A percentile compares a stretch with the other conserved stretches of the same genome.
phyloP scores from a whole-genome alignment of 2,888 invertebrate species.

The Dicyrtoma fusca region DNA sequence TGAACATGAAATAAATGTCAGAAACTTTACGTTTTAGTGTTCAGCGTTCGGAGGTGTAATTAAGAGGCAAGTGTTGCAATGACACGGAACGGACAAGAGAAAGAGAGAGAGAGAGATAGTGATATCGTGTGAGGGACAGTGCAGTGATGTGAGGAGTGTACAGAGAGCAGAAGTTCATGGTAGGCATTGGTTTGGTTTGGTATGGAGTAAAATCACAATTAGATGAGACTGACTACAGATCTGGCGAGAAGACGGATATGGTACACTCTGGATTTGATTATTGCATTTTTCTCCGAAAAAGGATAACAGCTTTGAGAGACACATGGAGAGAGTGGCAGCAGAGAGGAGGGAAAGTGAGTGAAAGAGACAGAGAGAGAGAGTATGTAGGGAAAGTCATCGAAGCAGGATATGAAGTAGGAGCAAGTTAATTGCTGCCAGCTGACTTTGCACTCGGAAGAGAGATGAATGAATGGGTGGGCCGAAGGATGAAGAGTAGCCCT shows the following conservation, averaged over 20 bases:
- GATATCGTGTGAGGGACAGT: background rate
- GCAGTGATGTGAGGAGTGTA: background rate
- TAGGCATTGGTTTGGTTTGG: conserved; percentile 4
- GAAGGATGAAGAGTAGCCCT: conserved; percentile 34
- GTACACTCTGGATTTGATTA: conserved; percentile 13
- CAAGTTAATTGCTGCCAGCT: conserved; percentile 14
- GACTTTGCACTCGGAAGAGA: background rate
- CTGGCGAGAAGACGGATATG: conserved; percentile 15
- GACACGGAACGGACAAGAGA: background rate
- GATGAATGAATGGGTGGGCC: conserved; percentile 18
- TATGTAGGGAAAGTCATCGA: conserved; percentile 1
- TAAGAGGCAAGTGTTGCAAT: background rate
- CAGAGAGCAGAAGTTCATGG: background rate
- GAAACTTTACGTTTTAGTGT: conserved; percentile 8
- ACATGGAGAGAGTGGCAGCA: background rate
- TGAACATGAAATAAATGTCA: conserved; percentile 16
- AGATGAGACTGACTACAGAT: background rate
- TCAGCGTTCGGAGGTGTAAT: background rate
- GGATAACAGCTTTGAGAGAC: background rate
- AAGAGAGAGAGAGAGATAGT: background rate
- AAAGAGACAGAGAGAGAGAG: background rate
- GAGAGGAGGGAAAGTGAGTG: conserved; percentile 1
- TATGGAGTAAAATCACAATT: conserved; percentile 4
- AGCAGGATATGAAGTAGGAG: background rate
- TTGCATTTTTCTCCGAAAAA: conserved; percentile 9